Conservation (phyloP, 2,888 invertebrate species). For the Apocheima hispidaria region DNA sequence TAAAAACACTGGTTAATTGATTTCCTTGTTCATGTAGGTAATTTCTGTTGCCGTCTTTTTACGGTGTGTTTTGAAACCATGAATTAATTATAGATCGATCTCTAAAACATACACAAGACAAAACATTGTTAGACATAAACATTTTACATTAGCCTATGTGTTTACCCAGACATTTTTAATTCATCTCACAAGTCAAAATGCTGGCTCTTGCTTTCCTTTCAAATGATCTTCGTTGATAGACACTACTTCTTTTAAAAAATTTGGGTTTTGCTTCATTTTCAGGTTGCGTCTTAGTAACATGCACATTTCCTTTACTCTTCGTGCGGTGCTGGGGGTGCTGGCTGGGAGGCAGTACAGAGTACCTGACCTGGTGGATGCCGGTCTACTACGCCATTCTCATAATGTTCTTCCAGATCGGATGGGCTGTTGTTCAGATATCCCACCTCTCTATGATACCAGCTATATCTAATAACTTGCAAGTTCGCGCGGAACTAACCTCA, state of each 20-base stretch:
- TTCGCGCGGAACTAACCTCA: slow-evolving; percentile 92
- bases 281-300: slow-evolving; percentile 89
- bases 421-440: slow-evolving; percentile 97
- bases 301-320: slow-evolving; percentile 93
- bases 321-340: slow-evolving; percentile 88
- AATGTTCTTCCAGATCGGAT: slow-evolving; percentile 95
- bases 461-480: slow-evolving; percentile 89
- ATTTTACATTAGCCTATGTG: too few relatives aligned
- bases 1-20: slow-evolving; percentile 10
- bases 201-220: too few relatives aligned
- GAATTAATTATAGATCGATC: background rate
- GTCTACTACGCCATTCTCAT: slow-evolving; percentile 87
- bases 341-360: slow-evolving; percentile 61
- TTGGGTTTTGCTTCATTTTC: slow-evolving; percentile 44
- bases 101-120: too few relatives aligned
- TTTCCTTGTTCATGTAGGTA: slow-evolving; percentile 1
- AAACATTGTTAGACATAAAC: too few relatives aligned
- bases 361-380: slow-evolving; percentile 82
- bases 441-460: slow-evolving; percentile 96
- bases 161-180: too few relatives aligned
- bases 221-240: too few relatives aligned
- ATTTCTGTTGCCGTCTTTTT: background rate
- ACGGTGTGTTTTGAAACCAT: background rate
- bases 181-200: too few relatives aligned
- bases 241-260: background rate